Base-by-base conservation (phyloP, 1,140 invertebrate genomes). In the Lycorma delicatula region DNA sequence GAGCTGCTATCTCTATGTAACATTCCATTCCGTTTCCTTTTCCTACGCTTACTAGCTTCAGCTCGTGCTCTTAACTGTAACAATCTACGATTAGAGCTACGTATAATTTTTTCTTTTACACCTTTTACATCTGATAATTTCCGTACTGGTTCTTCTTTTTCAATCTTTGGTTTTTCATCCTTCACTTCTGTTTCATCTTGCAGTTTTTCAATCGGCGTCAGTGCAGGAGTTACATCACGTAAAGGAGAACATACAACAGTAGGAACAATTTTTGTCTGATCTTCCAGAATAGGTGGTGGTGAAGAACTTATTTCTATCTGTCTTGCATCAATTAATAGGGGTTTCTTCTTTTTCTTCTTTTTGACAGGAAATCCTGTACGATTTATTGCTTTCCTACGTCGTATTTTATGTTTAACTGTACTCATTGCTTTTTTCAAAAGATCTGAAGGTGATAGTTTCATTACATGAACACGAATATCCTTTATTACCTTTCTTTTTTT, bases 291-390 rank as follows among this genome's bases (percentile, higher is more conserved):
- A 38, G 64, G 65, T 20, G 67, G 56, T 49, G 51, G 66, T 54
- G 58, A 67, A 23, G 65, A 38, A 62, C 59, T 75, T 73, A 53
- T 71, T 22, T 4, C 12, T 63, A 11, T 63, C 41, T 26, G 26
- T 56, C 41, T n/a, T 46, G 18, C 41, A 3, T 38, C 41, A 44
- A 44, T 22, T 3, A 44, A 7, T 20, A 44, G 16, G 27, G 28
- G 62, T 69, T 85, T 87, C 65, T 88, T 87, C 68, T 91, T 91
- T 68, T 91, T 93, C 63, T 85, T 88, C 63, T 89, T 89, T 16
- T 87, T 74, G 16, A 81, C 87, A 0, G 90, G 90, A 71, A 93
- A 93, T 6, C 89, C 90, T 11, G 90, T 93, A 62, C 87, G 77
- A 69, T 93, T 93, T 5, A 83, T 77, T 71, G 89, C 85, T 49